These are phyloP conservation scores for Nycticryphes semicollaris DNA, from an alignment of 2,113 vertebrate genomes.

Conservation along the genomic window DNA sequence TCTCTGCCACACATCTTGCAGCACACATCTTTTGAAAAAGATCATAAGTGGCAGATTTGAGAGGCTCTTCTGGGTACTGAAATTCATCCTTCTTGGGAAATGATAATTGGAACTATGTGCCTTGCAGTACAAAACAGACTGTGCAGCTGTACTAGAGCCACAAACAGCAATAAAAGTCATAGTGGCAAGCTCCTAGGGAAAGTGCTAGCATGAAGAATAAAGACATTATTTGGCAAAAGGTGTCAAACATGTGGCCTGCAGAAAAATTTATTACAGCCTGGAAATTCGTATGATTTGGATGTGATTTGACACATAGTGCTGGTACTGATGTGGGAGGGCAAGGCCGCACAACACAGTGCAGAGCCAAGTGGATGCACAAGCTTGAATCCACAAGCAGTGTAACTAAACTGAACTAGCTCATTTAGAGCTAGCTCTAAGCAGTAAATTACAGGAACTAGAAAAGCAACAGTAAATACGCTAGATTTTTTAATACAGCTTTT, in stretches of 20 bases:
- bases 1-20: neutral
- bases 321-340: neutral
- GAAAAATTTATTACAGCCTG: neutral
- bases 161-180: neutral
- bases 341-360: neutral
- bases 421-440: neutral
- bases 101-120: neutral
- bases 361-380: neutral
- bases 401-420: neutral
- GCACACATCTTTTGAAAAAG: neutral
- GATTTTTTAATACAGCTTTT: neutral
- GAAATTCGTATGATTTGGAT: neutral
- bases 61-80: neutral
- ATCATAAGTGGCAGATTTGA: neutral
- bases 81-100: neutral
- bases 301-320: neutral
- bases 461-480: neutral
- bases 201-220: neutral
- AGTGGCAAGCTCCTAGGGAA: neutral
- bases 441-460: neutral
- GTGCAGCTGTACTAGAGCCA: neutral
- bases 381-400: neutral
- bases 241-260: neutral
- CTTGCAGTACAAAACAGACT: neutral
- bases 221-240: neutral